Evolutionary conservation across 1,140 invertebrate species (phyloP).

Genomic region (Sipha flava): DNA sequence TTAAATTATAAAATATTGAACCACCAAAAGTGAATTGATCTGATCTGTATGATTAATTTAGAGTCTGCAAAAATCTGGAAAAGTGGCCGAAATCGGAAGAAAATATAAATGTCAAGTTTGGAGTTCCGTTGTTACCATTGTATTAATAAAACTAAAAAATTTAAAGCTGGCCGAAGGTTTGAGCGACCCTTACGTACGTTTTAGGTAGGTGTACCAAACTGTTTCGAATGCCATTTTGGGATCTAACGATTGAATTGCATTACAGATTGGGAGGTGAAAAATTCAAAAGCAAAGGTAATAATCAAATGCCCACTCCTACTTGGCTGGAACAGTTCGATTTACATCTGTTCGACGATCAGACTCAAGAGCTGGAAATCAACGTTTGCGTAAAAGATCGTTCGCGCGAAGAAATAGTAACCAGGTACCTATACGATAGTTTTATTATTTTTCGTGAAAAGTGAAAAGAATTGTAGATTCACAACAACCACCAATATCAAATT

Average conservation of each 20-base stretch:
- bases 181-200: slow-evolving; percentile 93
- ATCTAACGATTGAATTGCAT: slow-evolving; percentile 29
- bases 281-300: slow-evolving; percentile 90
- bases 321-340: slow-evolving; percentile 98
- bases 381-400: slow-evolving; percentile 82
- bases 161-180: slow-evolving; percentile 83
- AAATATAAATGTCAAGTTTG: slow-evolving; percentile 83
- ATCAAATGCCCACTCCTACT: slow-evolving; percentile 71
- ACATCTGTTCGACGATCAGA: slow-evolving; percentile 85
- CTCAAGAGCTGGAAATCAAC: slow-evolving; percentile 77
- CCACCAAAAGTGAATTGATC: no score
- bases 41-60: neutral
- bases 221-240: no score
- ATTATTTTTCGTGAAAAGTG: no score
- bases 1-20: no score
- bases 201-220: slow-evolving; percentile 73
- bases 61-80: slow-evolving; percentile 42
- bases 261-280: slow-evolving; percentile 89
- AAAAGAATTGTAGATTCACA: no score
- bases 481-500: no score
- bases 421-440: no score
- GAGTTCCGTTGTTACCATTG: slow-evolving; percentile 91
- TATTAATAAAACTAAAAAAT: slow-evolving; percentile 89
- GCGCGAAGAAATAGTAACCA: slow-evolving; percentile 80
- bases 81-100: slow-evolving; percentile 66